Conservation (phyloP, 2,888 invertebrate species). For the Hyposoter dolosus region DNA sequence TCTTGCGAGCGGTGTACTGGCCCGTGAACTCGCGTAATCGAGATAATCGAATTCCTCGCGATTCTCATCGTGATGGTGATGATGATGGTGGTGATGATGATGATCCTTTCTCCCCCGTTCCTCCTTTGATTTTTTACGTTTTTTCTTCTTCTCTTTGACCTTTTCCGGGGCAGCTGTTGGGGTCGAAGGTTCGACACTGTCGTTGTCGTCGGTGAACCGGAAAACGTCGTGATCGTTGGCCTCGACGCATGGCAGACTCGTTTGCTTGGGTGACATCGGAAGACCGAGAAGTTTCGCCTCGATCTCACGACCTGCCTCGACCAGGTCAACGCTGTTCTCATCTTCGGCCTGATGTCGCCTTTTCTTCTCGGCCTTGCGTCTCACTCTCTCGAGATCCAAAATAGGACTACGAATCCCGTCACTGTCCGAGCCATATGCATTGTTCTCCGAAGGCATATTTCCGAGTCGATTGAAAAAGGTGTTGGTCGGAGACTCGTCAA, state of each 20-base stretch:
- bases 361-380: conserved; percentile 82
- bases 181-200: conserved; percentile 85
- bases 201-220: conserved; percentile 88
- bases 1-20: conserved; percentile 82
- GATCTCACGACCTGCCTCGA: conserved; percentile 92
- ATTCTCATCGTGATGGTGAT: conserved; percentile 80
- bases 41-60: conserved; percentile 79
- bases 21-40: conserved; percentile 88
- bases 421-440: conserved; percentile 86
- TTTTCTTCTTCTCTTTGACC: conserved; percentile 92
- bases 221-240: conserved; percentile 87
- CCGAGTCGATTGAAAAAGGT: conserved; percentile 80
- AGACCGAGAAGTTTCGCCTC: conserved; percentile 93
- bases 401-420: conserved; percentile 83
- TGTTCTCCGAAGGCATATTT: conserved; percentile 78
- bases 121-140: conserved; percentile 93
- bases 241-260: conserved; percentile 85
- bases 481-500: conserved; percentile 83
- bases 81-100: conserved; percentile 88
- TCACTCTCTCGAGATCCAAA: conserved; percentile 83
- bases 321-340: conserved; percentile 92
- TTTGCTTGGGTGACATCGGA: conserved; percentile 86
- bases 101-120: conserved; percentile 90
- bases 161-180: conserved; percentile 84
- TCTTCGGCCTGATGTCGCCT: conserved; percentile 86